Evolutionary conservation across 1,140 invertebrate species (phyloP), one percentile per base, ranked within the genome.

Genomic region (Cyrtorhinus lividipennis): DNA sequence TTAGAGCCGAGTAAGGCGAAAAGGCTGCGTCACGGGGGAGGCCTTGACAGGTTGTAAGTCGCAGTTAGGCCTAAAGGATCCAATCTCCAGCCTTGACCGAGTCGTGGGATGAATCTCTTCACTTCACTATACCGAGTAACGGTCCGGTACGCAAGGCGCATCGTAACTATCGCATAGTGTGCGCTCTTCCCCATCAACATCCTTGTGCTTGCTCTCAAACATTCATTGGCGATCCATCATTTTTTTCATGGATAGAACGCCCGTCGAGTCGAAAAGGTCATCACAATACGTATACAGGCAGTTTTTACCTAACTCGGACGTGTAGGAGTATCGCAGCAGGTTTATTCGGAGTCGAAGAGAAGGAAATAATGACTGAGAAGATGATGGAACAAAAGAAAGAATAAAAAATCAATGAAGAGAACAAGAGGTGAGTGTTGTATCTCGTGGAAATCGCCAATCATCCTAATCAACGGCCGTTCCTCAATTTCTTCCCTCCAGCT

Each of bases 41-140:
- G 10, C 48, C 48, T 53, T 53, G 48, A 53, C 48, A 53, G 48
- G 48, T 53, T 53, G 48, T 15, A 22, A 53, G 48, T 53, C 48
- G 48, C 8, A 44, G 38, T 44, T 44, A 44, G n/a, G n/a, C 48
- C 48, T 53, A 5, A 53, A 22, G 48, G 48, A 53, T 53, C 48
- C 48, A 53, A 53, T 53, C 48, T 53, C 8, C 48, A 53, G 20
- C 48, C 48, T 53, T 53, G 48, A 53, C 48, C 48, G 48, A 53
- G 48, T 53, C 48, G 48, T 53, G 48, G 48, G 48, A 53, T 53
- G 48, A 53, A 53, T 53, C 48, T 53, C 38, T n/a, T n/a, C n/a
- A n/a, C n/a, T n/a, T n/a, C n/a, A 15, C 30, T 38, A 38, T 38
- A 38, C 30, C 30, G n/a, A n/a, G n/a, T 38, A 38, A 38, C 30